These are phyloP conservation scores for Xiphorhynchus erythropygius DNA, from an alignment of 2,797 vertebrate genomes.

Conservation along the genomic window DNA sequence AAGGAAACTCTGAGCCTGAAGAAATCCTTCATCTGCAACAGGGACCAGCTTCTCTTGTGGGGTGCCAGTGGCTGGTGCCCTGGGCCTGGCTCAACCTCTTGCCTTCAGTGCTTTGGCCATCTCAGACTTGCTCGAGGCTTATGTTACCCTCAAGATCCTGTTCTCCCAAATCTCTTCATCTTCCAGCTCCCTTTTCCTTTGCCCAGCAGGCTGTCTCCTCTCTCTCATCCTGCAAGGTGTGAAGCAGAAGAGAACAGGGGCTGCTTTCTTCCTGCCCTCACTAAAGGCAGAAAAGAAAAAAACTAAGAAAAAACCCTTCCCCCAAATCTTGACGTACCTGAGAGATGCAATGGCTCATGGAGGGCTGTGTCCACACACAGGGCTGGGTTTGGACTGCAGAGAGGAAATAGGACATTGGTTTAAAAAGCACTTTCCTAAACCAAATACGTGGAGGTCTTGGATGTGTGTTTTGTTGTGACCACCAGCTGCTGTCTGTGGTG, in stretches of 20 bases:
- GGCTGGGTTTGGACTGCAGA: not conserved
- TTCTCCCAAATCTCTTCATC: not conserved
- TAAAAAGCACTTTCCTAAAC: not conserved
- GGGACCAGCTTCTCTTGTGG: rapidly evolving
- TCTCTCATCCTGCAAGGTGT: not conserved
- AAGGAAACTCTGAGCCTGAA: not conserved
- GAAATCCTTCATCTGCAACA: not conserved
- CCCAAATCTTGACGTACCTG: rapidly evolving
- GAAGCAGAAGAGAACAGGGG: not conserved
- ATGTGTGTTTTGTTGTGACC: not conserved
- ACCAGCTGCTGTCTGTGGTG: rapidly evolving
- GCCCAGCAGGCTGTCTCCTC: rapidly evolving
- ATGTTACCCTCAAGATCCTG: rapidly evolving
- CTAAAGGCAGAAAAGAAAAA: not conserved
- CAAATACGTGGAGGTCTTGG: not conserved
- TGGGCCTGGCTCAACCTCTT: not conserved
- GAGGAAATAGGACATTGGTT: not conserved
- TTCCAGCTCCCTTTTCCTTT: not conserved
- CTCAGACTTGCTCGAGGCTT: not conserved
- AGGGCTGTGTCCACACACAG: not conserved
- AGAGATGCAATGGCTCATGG: not conserved
- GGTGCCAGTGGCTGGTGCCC: not conserved
- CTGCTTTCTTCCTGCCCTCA: not conserved
- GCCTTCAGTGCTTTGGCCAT: not conserved
- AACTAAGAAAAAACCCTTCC: not conserved